phyloP scores from a whole-genome alignment of 2,113 vertebrate genomes.

The Nematolebias whitei region DNA sequence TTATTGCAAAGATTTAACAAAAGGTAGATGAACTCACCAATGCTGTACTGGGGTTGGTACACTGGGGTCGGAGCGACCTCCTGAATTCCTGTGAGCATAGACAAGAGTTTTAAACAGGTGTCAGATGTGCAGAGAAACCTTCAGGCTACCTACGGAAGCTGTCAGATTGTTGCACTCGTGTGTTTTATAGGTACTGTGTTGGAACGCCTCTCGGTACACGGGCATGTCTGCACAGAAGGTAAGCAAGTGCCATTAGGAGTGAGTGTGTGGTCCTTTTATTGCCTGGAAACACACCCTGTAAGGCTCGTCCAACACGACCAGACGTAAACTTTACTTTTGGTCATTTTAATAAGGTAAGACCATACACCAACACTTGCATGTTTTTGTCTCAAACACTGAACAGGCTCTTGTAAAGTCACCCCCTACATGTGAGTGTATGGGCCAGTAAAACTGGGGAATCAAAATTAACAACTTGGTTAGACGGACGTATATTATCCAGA shows the following conservation, averaged over 20 bases:
- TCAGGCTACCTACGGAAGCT: conserved; percentile 40
- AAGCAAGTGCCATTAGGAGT: conserved; percentile 56
- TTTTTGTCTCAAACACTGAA: conserved; percentile 45
- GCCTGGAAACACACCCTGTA: conserved; percentile 9
- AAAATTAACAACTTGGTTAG: conserved; percentile 18
- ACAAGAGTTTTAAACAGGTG: conserved; percentile 52
- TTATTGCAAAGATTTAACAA: background rate
- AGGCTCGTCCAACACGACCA: background rate
- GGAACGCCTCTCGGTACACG: conserved; percentile 36
- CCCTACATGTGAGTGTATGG: background rate
- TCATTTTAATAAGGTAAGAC: conserved; percentile 43
- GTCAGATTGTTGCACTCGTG: conserved; percentile 42
- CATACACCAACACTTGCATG: conserved; percentile 17
- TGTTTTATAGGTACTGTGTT: conserved; percentile 42
- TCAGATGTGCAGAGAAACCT: conserved; percentile 28
- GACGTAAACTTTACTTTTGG: conserved; percentile 44
- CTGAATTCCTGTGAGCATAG: conserved; percentile 74
- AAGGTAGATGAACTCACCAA: conserved; percentile 61
- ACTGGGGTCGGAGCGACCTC: conserved; percentile 76
- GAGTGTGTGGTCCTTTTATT: conserved; percentile 66
- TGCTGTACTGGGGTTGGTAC: conserved; percentile 81
- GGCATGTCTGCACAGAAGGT: conserved; percentile 58
- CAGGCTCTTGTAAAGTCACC: conserved; percentile 27
- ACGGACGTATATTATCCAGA: conserved; percentile 44
- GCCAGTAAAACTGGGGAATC: background rate